Base-by-base conservation (phyloP, 1,140 invertebrate species). In the Drosophila rhopaloa region DNA sequence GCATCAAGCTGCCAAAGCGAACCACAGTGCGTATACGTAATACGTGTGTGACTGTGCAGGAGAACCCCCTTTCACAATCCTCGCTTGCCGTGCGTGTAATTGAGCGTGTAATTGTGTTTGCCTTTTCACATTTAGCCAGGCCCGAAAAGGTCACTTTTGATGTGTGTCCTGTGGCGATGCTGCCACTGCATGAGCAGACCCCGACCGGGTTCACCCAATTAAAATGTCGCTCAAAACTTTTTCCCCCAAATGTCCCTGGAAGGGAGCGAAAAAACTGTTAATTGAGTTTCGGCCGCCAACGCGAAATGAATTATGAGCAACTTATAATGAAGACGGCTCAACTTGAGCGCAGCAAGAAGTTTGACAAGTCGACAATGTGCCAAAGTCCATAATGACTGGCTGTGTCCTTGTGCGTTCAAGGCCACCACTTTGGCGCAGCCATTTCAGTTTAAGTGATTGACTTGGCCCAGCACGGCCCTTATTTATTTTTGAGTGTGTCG, bases 331-430 rank as follows among this genome's bases (percentile, higher is more conserved):
- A 46, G 43, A 40, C 29, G 44, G 63, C 65, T 86, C 63, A 81
- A 58, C 77, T 95, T 9, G 94, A 94, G 0, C 88, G 88, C 46
- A 90, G 91, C 44, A 88, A 91, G 63, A 91, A 95, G n/a, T 76
- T 76, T 59, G 47, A 38, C 73, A 59, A 43, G 93, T 95, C 67
- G 91, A 93, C 14, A 93, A 94, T 89, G 91, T 94, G 62, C 88
- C 89, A 50, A 61, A 68, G 61, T 84, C 61, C 47, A 58, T 48
- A 59, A 51, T 37, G 55, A 40, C 54, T 19, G 14, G 38, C 19
- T 56, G 61, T 60, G 62, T 32, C 74, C 72, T 88, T 75, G 32
- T 35, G 51, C 48, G 51, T 67, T 79, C 79, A 88, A 32, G 83
- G 71, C 58, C 59, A 16, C 4, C 7, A 32, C 13, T 5, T 24